Base-by-base conservation (phyloP, 2,797 vertebrate species). In the Chelidonichthys spinosus region DNA sequence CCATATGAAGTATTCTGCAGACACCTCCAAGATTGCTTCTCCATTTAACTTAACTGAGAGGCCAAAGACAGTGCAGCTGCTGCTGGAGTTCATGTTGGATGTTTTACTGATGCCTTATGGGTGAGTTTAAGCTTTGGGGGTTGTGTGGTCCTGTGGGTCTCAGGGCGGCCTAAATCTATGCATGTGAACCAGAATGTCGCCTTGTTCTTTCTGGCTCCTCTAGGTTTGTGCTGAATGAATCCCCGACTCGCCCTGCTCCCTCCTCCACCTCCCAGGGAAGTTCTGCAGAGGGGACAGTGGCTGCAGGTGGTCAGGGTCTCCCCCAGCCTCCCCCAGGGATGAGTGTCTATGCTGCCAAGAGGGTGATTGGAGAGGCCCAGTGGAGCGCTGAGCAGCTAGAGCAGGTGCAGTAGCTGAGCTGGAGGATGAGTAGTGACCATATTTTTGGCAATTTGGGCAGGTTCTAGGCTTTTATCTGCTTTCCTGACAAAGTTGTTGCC, bases 61-160 rank as follows among this genome's bases (percentile, higher is more conserved):
- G 93, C 98, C 97, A 94, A 98, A 98, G 95, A 98, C 97, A 50
- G 96, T 98, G 83, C 97, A 99, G 83, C 94, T 98, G 83, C 96
- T 99, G 83, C 94, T 98, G 90, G 98, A 99, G 94, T 99, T 99
- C 77, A 99, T 99, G 98, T 93, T 99, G 60, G 98, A 99, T 84
- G 97, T 99, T 85, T 95, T 99, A 77, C 94, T 99, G 85, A 99
- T 99, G 98, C 98, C 98, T 93, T 99, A 99, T 36, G 98, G 98
- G 98, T 99, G 89, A 88, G 96, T 91, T 70, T 4, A 39, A 62
- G 13, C 0, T 46, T 35, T 72, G 13, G 13, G 3, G 61, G 7
- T 56, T 15, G 3, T 47, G 3, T 40, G n/a, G 46, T 9, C 1
- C 11, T 25, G 0, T 37, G 3, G 9, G 32, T 15, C 37, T 60